Base-by-base conservation (phyloP, 2,888 invertebrate species). In the Choreutis nemorana region DNA sequence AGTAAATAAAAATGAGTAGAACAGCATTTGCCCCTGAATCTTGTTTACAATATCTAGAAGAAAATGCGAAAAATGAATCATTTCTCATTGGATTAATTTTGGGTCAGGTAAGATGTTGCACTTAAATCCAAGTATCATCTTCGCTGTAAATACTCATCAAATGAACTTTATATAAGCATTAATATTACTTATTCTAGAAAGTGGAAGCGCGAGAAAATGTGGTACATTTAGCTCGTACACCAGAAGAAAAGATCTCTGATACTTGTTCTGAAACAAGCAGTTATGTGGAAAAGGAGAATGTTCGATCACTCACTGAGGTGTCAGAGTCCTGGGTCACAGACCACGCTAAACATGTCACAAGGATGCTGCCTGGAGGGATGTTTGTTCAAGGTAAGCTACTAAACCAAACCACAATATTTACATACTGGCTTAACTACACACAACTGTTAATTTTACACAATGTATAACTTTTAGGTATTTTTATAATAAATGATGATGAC, bases 281-380 rank as follows among this genome's bases (percentile, higher is more conserved):
- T 37, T 45, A 58, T 14, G 61, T 67, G 31, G 45, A 50, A 10
- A 62, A 61, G 9, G 79, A 70, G 28, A 55, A 53, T 21, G 67
- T 82, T 13, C 73, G 70, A 43, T 77, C 70, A 28, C 47, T 86
- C 14, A 56, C 75, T 11, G 83, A 81, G 36, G 73, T 89, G 29
- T 84, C 86, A 14, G 87, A 89, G 37, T 78, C 71, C 28, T 87
- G 87, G 85, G 81, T 90, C 2, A 86, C 87, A 1, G 89, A 91
- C 51, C 93, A 94, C 73, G 91, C 92, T 22, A 86, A 87, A 57
- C 90, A 91, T 79, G 90, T 92, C 1, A 88, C 89, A 2, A 84
- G 92, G 63, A 94, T 95, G 94, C 72, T 95, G 36, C 91, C 94
- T 16, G 96, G 95, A 23, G 95, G 94, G 25, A 86, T 94, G 81